phyloP scores from a whole-genome alignment of 2,797 vertebrate species.

The Pipistrellus pygmaeus region DNA sequence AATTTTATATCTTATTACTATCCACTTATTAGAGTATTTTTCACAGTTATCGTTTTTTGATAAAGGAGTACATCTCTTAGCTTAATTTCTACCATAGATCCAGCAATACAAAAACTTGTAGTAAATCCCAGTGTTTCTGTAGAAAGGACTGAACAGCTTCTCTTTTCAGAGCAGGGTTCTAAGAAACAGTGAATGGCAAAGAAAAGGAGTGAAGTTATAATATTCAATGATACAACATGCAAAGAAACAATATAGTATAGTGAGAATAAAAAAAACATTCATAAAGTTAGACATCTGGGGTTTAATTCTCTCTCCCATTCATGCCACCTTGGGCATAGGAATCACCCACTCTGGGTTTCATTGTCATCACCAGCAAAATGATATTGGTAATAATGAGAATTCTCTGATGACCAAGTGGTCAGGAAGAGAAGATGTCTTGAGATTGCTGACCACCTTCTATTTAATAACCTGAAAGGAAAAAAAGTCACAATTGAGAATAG shows the following conservation, averaged over 20 bases:
- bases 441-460: not conserved
- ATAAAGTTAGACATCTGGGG: not conserved
- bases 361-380: not conserved
- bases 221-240: not conserved
- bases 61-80: not conserved
- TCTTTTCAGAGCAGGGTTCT: not conserved
- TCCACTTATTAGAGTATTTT: not conserved
- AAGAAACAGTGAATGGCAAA: conserved; percentile 3
- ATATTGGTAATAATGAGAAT: not conserved
- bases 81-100: not conserved
- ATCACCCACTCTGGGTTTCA: not conserved
- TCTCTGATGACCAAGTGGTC: not conserved
- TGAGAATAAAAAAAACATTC: not conserved
- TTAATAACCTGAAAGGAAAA: conserved; percentile 25
- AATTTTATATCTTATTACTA: not conserved
- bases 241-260: not conserved
- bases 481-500: not conserved
- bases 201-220: not conserved
- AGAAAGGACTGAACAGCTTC: not conserved
- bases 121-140: not conserved
- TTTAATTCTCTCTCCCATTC: not conserved
- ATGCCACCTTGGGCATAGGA: too few species aligned
- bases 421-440: not conserved
- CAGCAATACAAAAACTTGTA: not conserved
- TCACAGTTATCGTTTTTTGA: not conserved